Evolutionary conservation across 2,797 vertebrate species (phyloP), one percentile per base, ranked within the genome.

Genomic region (Microctenopoma lineatum): DNA sequence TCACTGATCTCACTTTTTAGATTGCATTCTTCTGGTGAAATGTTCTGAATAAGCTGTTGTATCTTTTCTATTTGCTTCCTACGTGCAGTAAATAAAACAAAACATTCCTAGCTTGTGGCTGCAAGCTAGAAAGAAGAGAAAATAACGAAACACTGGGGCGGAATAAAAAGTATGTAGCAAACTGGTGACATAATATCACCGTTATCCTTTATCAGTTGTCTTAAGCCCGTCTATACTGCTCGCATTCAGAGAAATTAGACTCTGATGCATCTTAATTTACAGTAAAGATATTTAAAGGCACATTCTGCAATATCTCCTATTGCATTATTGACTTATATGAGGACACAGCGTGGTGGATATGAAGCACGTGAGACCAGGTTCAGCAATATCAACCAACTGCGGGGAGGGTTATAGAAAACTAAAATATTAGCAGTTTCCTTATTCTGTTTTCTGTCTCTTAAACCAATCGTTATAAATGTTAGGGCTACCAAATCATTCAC

Each of bases 211-310:
- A 18, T 51, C 48, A 25, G 36, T 11, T 12, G 53, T 56, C 42
- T 50, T 21, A 1, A 60, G 13, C 41, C 9, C 44, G 27, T 47
- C n/a, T 5, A 15, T 1, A 7, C 57, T 45, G 59, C 53, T 84
- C 2, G 59, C 53, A 72, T 61, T 81, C 70, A 82, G 76, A 87
- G 44, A 51, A 51, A 53, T 5, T 27, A 58, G 56, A 75, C 57
- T 60, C 10, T 13, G 45, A 26, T 70, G 56, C 11, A 27, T 56
- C 39, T 78, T 60, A 59, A 32, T 73, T 81, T 62, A 81, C 70
- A 79, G 61, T 39, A 66, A 34, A 84, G 75, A 83, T 64, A 84
- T 89, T 90, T 90, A 90, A 92, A 92, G 89, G 89, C 85, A 92
- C 89, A 88, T 84, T 90, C 89, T 82, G 86, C 84, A 88, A 83